phyloP scores from a whole-genome alignment of 2,113 vertebrate species.

The Grus americana region DNA sequence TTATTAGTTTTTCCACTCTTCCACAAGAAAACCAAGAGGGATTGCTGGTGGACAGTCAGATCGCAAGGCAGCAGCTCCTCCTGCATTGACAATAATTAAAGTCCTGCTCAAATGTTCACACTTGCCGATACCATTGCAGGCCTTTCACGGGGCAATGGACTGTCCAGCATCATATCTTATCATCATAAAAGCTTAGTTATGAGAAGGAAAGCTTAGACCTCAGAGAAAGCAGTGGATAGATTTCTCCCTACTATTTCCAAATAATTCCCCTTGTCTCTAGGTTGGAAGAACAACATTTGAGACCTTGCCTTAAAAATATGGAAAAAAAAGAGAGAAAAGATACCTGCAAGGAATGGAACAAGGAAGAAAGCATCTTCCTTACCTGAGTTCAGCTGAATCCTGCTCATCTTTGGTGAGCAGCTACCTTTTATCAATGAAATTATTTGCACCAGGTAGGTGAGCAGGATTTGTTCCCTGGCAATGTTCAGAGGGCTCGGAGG shows the following conservation, averaged over 20 bases:
- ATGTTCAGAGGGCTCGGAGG: not conserved
- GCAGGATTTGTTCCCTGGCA: not conserved
- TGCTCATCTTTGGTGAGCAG: not conserved
- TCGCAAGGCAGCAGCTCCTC: not conserved
- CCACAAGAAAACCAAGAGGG: not conserved
- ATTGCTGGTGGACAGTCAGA: not conserved
- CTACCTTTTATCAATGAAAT: not conserved
- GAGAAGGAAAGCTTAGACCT: not conserved
- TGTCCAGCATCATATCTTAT: not conserved
- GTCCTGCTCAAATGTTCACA: not conserved
- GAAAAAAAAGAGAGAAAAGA: not conserved
- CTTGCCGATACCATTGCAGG: not conserved
- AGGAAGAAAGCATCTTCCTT: not conserved
- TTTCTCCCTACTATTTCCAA: not conserved
- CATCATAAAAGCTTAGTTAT: not conserved
- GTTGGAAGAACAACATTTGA: not conserved
- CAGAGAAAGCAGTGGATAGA: not conserved
- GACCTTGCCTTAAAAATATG: not conserved
- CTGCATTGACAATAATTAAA: not conserved
- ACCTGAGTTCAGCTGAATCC: not conserved
- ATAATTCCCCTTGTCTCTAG: not conserved
- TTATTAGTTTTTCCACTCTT: not conserved
- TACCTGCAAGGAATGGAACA: not conserved
- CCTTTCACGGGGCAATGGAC: not conserved
- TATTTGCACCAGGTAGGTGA: not conserved